A percentile compares a stretch with the other conserved stretches of the same genome.
phyloP scores from a whole-genome alignment of 2,113 vertebrate genomes.

The Cinclus mexicanus region DNA sequence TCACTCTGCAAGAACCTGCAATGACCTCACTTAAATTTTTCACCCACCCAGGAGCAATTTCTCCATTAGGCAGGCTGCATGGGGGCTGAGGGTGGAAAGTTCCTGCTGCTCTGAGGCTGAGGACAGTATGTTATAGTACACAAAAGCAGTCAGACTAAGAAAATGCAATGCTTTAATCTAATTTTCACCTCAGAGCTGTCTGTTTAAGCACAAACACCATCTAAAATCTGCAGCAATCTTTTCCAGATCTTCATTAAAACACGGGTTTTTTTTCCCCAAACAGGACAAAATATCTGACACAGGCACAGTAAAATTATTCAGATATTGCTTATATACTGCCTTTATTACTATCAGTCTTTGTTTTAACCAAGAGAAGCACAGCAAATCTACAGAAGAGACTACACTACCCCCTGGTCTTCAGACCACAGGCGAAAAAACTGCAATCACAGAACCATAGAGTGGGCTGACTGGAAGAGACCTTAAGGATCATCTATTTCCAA shows the following conservation, averaged over 20 bases:
- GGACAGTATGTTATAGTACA: not conserved
- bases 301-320: not conserved
- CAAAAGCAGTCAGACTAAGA: not conserved
- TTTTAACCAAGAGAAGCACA: not conserved
- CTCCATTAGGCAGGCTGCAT: not conserved
- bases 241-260: not conserved
- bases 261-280: not conserved
- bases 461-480: not conserved
- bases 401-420: not conserved
- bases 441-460: not conserved
- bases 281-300: not conserved
- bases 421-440: not conserved
- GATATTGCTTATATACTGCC: not conserved
- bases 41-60: not conserved
- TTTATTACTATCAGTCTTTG: not conserved
- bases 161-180: not conserved
- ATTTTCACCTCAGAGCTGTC: not conserved
- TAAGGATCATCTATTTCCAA: not conserved
- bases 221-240: not conserved
- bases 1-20: not conserved
- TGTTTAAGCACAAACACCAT: not conserved
- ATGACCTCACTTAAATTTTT: conserved; percentile 36
- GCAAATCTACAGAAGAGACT: not conserved
- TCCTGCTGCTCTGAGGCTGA: not conserved
- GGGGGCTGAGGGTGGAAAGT: not conserved